phyloP scores from a whole-genome alignment of 2,113 vertebrate species.

The Rostratula benghalensis region DNA sequence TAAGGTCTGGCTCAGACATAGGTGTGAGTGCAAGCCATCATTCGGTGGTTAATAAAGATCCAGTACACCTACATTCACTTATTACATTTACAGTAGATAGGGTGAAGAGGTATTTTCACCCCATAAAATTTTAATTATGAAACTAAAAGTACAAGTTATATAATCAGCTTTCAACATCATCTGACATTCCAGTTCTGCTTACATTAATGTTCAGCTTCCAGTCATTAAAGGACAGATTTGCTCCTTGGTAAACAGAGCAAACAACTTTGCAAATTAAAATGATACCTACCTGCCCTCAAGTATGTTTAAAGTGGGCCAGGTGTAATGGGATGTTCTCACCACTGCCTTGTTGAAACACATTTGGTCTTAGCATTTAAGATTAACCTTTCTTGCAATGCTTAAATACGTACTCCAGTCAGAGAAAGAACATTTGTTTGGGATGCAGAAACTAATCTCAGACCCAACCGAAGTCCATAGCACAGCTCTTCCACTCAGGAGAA shows the following conservation, averaged over 20 bases:
- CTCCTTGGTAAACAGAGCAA: constrained; percentile 38
- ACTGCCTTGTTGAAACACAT: not conserved
- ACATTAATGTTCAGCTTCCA: constrained; percentile 16
- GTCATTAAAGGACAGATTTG: constrained; percentile 65
- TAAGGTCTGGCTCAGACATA: constrained; percentile 4
- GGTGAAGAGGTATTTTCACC: constrained; percentile 52
- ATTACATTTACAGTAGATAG: not conserved
- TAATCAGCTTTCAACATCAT: constrained; percentile 76
- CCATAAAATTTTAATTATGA: constrained; percentile 73
- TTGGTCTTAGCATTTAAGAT: not conserved
- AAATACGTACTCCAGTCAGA: not conserved
- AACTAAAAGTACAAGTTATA: constrained; percentile 74
- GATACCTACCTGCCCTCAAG: constrained; percentile 29
- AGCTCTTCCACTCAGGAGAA: not conserved
- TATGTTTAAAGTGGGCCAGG: constrained; percentile 27
- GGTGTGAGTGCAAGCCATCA: not conserved
- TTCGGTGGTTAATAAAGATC: constrained; percentile 38
- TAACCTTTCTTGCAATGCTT: not conserved
- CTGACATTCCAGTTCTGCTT: constrained; percentile 72
- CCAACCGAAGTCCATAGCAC: not conserved
- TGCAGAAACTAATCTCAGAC: not conserved
- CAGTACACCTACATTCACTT: constrained; percentile 32
- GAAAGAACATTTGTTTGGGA: not conserved
- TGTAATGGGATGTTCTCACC: constrained; percentile 12
- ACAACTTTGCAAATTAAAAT: constrained; percentile 27